Evolutionary conservation across 2,888 invertebrate species (phyloP), one percentile per base, ranked within the genome.

Genomic region (Acleris laterana): DNA sequence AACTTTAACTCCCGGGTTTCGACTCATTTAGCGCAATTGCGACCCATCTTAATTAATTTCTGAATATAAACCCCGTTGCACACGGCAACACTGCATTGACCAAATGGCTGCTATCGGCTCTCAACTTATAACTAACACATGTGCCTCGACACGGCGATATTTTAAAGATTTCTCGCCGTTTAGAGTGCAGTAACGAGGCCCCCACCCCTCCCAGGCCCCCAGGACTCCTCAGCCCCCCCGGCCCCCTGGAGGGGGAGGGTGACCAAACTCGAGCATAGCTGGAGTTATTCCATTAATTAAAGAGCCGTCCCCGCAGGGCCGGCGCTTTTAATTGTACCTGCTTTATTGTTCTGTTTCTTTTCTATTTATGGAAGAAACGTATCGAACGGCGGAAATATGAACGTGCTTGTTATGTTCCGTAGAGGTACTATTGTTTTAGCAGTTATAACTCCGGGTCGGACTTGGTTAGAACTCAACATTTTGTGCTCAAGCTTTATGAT

Each of bases 271-370:
- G 70, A 68, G 67, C 71, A 70, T 72, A 75, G 77, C 73, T 73
- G 74, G 85, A 90, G 89, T 90, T 90, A 90, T 90, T 90, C 89
- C 89, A 90, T 91, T 91, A 90, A 91, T 91, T 90, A 90, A 89
- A 88, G 78, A 76, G 74, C 72, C 78, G 76, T 79, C 65, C 63
- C 57, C 56, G 56, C 61, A 66, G 78, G 77, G 76, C 77, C 78
- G 76, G 75, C 56, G 3, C 68, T 52, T 62, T 66, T 66, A 66
- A 66, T 66, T 62, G 66, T 66, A 66, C 66, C 66, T 66, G 62
- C 62, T 66, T 56, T 65, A 60, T 65, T 65, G 65, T 57, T 44
- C 56, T 60, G 60, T 60, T 60, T 65, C 50, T 65, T 61, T 63
- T 17, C 62, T 61, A 49, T 49, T 49, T 49, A 49, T 49, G 20